Base-by-base conservation (phyloP, 2,888 invertebrate genomes). In the Pristionchus arcanus region DNA sequence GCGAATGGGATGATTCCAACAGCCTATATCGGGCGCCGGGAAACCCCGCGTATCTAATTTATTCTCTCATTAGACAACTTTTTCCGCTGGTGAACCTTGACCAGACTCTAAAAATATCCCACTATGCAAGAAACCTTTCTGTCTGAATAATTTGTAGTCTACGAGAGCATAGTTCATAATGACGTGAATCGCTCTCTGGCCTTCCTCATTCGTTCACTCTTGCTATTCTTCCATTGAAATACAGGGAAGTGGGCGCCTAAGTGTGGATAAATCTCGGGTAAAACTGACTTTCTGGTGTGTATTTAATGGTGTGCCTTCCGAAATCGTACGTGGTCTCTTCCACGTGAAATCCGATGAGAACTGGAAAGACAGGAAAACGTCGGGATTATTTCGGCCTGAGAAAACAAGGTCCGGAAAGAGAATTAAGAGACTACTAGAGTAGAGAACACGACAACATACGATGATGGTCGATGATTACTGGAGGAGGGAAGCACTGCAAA, bases 401-500 rank as follows among this genome's bases (percentile, higher is more conserved):
- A 66, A 28, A 28, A n/a, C 66, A 66, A 66, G 66, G 66, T 25
- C 66, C 66, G 66, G 66, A 66, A n/a, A 59, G 59, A 59, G 59
- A 59, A 59, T 59, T 59, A 59, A 59, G 59, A 59, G 59, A 28
- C 66, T 66, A 28, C 66, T 66, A 66, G n/a, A 28, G 13, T n/a
- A 19, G 19, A 71, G 28, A 71, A 34, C 15, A 9, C 7, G 71
- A 71, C 28, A 77, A 77, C 77, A 42, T 25, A 77, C 77, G n/a
- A 11, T 77, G 77, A 15, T 77, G 77, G n/a, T 77, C 77, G 42
- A 77, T 42, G 42, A 77, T 25, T 13, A 77, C 77, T 21, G 77
- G 77, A 77, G 77, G 77, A 37, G 77, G 77, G 31, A 77, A 77
- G 77, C 42, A 34, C 21, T 59, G 59, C 59, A 59, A 59, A 49